phyloP scores from a whole-genome alignment of 2,113 vertebrate species.

The Poecile atricapillus region DNA sequence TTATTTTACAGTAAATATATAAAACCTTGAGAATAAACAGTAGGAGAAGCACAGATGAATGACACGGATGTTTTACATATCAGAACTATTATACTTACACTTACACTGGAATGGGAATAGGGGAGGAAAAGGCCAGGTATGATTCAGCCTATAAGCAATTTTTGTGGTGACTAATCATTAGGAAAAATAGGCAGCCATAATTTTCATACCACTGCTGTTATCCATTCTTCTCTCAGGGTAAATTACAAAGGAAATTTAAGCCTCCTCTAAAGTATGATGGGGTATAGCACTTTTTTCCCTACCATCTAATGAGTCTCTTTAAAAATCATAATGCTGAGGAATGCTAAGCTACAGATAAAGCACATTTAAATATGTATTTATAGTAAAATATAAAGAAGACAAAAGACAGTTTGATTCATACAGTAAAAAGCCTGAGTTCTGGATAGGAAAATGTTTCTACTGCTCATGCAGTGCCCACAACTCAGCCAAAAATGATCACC shows the following conservation, averaged over 20 bases:
- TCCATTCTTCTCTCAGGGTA: neutral
- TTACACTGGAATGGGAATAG: neutral
- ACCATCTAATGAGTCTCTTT: neutral
- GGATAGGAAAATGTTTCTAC: neutral
- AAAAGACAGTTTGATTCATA: neutral
- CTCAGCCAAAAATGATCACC: neutral
- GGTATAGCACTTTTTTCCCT: neutral
- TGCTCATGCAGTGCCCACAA: neutral
- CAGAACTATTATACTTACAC: neutral
- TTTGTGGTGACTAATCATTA: slow-evolving; percentile 15
- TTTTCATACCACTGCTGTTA: slow-evolving; percentile 45
- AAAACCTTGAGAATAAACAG: neutral
- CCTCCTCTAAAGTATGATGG: neutral
- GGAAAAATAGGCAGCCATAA: slow-evolving; percentile 3
- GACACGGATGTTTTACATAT: neutral
- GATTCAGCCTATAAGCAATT: neutral
- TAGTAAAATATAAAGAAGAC: neutral
- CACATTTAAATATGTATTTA: neutral
- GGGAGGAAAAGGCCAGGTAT: neutral
- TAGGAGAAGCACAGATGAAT: neutral
- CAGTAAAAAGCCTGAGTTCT: neutral
- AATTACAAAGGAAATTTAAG: slow-evolving; percentile 1
- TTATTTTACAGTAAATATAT: neutral
- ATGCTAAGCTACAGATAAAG: neutral
- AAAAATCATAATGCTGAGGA: neutral